Conservation (phyloP, 2,888 invertebrate species). For the Tetrapedia diversipes region DNA sequence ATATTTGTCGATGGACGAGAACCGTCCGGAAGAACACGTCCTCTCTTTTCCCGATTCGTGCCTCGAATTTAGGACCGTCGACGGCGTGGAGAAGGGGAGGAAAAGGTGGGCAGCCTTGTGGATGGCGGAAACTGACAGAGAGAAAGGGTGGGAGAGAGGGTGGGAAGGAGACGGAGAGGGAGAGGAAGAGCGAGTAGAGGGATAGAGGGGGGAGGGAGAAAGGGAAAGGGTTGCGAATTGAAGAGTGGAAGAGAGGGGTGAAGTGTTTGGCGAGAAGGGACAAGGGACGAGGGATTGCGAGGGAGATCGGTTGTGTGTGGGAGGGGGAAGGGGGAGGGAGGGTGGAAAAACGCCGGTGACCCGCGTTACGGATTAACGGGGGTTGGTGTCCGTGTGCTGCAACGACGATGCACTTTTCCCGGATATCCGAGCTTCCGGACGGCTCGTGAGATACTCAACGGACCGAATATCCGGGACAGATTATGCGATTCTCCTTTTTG, state of each 20-base stretch:
- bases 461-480: constrained; percentile 69
- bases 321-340: constrained; percentile 10
- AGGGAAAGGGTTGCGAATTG: constrained; percentile 24
- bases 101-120: background rate
- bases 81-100: constrained; percentile 43
- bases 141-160: background rate
- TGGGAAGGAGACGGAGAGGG: background rate
- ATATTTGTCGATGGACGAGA: constrained; percentile 56
- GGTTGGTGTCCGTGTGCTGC: constrained; percentile 55
- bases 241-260: no score
- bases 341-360: constrained; percentile 61
- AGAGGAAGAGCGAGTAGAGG: background rate
- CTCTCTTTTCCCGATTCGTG: constrained; percentile 64
- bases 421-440: constrained; percentile 69
- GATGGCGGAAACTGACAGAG: no score
- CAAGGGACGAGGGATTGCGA: background rate
- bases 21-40: constrained; percentile 56
- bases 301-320: constrained; percentile 2
- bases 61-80: constrained; percentile 58
- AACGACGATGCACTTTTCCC: constrained; percentile 70
- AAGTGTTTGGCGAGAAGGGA: no score
- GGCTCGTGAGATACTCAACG: constrained; percentile 70
- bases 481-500: constrained; percentile 68
- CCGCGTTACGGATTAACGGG: constrained; percentile 67
- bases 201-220: constrained; percentile 4